Conservation (phyloP, 2,797 vertebrate species). For the Calcarius lapponicus region DNA sequence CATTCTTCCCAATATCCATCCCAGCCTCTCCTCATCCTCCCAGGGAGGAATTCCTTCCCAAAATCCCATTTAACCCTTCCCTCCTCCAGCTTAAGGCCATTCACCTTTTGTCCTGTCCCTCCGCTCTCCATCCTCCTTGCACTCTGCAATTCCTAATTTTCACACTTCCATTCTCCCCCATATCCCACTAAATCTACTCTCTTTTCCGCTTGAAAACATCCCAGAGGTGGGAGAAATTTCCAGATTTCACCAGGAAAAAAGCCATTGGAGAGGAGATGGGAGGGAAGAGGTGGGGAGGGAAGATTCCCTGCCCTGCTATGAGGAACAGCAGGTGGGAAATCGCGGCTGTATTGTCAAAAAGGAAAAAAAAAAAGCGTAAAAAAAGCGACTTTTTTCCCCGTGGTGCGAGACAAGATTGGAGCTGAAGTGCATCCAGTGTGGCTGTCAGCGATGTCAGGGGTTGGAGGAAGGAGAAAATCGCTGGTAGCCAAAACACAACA, state of each 20-base stretch:
- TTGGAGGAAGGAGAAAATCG: conserved; percentile 12
- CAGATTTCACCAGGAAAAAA: not conserved
- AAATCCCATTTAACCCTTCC: not conserved
- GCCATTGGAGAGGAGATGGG: rapidly evolving
- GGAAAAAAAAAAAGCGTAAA: not conserved
- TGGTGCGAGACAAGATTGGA: not conserved
- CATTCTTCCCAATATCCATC: no score
- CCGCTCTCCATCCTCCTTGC: no score
- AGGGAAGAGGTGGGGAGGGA: not conserved
- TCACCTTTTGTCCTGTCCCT: no score
- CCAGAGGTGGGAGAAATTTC: no score
- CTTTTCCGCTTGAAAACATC: not conserved
- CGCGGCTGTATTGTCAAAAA: not conserved
- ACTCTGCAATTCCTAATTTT: not conserved
- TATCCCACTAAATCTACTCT: not conserved
- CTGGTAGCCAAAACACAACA: conserved; percentile 9
- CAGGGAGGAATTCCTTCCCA: not conserved
- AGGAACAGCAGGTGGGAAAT: not conserved
- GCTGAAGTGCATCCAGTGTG: not conserved
- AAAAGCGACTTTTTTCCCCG: not conserved
- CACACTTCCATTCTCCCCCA: not conserved
- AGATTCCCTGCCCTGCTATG: not conserved
- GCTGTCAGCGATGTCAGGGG: not conserved
- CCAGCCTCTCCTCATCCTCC: no score
- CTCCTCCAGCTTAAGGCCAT: not conserved